A percentile compares a stretch with the other conserved stretches of the same genome.
Conservation (phyloP, 2,888 invertebrate species). For the Acleris cristana region DNA sequence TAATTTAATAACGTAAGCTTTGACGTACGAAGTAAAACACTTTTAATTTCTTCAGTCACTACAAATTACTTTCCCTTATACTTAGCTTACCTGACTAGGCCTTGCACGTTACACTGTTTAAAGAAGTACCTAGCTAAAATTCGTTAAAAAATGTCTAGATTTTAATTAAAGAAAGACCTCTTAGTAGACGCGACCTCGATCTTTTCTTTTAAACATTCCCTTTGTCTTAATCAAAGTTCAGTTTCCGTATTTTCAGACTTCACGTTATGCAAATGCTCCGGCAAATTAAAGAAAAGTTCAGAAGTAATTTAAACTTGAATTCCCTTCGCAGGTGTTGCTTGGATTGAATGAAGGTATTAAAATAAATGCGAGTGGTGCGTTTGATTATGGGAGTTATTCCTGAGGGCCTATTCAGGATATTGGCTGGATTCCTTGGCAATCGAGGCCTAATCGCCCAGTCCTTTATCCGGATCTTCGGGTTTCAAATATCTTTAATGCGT, state of each 20-base stretch:
- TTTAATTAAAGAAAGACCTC: conserved; percentile 28
- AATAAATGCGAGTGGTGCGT: conserved; percentile 37
- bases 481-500: conserved; percentile 10
- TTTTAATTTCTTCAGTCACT: too few species aligned
- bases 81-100: too few species aligned
- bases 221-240: conserved; percentile 43
- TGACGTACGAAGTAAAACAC: too few species aligned
- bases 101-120: too few species aligned
- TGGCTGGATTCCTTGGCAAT: conserved; percentile 29
- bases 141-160: conserved; percentile 11
- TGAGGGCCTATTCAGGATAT: conserved; percentile 36
- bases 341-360: conserved; percentile 37
- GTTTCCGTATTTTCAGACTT: conserved; percentile 40
- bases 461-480: conserved; percentile 24
- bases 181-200: conserved; percentile 9
- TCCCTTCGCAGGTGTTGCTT: conserved; percentile 50
- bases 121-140: too few species aligned
- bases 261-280: conserved; percentile 61
- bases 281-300: conserved; percentile 62
- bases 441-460: conserved; percentile 30
- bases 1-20: too few species aligned
- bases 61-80: too few species aligned
- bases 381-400: conserved; percentile 39
- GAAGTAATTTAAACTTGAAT: conserved; percentile 58
- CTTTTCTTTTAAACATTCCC: conserved; percentile 27